Base-by-base conservation (phyloP, 2,113 vertebrate genomes). In the Tretioscincus oriximinensis region DNA sequence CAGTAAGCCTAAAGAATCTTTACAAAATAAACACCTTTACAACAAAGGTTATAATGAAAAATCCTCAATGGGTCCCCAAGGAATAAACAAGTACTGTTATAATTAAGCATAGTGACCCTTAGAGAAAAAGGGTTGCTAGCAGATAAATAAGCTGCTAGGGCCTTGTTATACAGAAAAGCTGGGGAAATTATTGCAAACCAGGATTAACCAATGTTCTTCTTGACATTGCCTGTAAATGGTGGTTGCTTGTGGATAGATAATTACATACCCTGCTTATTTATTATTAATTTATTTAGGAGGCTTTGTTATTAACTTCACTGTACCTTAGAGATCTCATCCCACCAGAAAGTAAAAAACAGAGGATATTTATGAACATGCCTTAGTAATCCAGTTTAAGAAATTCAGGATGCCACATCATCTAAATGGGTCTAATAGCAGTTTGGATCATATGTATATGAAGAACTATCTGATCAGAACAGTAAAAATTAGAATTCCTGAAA, bases 41-140 rank as follows among this genome's bases (percentile, higher is more conserved):
- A 87, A 89, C 68, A 58, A 54, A 21, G 28, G 72, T 88, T 81
- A 18, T 68, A 80, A 85, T 81, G 24, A 78, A 91, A 82, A 90
- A 91, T 73, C 28, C 35, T 41, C 82, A 69, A 83, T 81, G 89
- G 65, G 82, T 11, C 81, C 45, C 81, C 82, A 89, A 87, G 87
- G 80, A 83, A 60, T 80, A 81, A 87, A 63, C 29, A 86, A 82
- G 82, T 87, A 80, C 81, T 80, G 73, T 80, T 88, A 21, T 81
- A 91, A 84, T 90, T 88, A 92, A 84, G 73, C 87, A 87, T 65
- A 72, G 74, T 87, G 82, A 88, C 82, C 89, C 85, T 82, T 81
- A 67, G 87, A 84, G 78, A 47, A 47, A 49, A 83, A 61, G 6
- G 8, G 12, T 73, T 88, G 82, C 81, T 84, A 84, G 29, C 54